These are phyloP conservation scores for Chloropsis hardwickii DNA, from an alignment of 2,113 vertebrate genomes.

Conservation along the genomic window DNA sequence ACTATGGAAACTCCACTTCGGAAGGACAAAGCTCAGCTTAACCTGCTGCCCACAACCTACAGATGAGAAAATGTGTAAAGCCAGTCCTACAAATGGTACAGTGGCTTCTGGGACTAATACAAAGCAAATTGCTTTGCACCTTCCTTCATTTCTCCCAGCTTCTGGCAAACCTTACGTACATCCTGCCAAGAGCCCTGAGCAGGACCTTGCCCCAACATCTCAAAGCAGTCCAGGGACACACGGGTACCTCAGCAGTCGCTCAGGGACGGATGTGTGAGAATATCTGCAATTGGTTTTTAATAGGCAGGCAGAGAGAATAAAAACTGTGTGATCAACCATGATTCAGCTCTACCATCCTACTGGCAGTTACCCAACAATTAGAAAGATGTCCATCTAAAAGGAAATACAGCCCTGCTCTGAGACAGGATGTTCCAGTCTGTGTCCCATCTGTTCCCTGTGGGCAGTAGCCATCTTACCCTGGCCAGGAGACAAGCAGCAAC, in stretches of 20 bases:
- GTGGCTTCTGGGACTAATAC: neutral
- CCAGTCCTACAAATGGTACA: neutral
- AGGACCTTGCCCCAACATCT: neutral
- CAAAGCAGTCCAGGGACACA: neutral
- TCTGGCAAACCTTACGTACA: neutral
- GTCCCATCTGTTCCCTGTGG: neutral
- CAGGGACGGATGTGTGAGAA: neutral
- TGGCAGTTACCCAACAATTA: neutral
- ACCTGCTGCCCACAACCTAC: neutral
- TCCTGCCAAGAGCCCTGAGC: neutral
- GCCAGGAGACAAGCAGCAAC: neutral
- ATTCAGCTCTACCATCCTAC: neutral
- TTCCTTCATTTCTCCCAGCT: neutral
- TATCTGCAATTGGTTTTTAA: neutral
- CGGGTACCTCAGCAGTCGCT: fast-evolving
- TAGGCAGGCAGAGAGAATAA: neutral
- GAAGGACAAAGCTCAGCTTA: neutral
- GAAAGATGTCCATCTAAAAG: neutral
- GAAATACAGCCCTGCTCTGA: neutral
- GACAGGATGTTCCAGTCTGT: neutral
- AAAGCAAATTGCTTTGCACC: neutral
- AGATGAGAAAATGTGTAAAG: neutral
- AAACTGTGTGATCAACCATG: neutral
- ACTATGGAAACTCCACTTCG: neutral
- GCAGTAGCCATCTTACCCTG: neutral